Conservation (phyloP, 2,797 vertebrate species). For the Esox masquinongy region DNA sequence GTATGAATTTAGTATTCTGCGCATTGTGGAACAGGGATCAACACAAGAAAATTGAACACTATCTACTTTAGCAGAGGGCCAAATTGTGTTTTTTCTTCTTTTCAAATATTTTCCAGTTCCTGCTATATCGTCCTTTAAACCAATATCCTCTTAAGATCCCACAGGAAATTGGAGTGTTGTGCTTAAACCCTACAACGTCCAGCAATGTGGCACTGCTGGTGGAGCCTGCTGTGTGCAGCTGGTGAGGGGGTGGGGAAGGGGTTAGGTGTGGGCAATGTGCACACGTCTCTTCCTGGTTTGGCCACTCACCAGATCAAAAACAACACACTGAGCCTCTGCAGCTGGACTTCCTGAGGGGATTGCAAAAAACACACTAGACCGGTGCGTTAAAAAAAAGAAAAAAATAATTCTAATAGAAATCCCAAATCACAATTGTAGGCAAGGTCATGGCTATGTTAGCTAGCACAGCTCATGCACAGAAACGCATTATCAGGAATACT, state of each 20-base stretch:
- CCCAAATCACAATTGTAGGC: too few relatives aligned
- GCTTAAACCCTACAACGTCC: neutral
- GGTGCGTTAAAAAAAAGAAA: too few relatives aligned
- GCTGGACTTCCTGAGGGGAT: neutral
- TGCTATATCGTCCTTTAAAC: neutral
- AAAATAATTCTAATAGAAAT: too few relatives aligned
- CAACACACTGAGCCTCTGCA: neutral
- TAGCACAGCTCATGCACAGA: too few relatives aligned
- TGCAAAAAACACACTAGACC: too few relatives aligned
- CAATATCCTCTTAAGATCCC: neutral
- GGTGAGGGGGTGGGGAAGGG: neutral
- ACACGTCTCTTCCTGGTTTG: slow-evolving; percentile 4
- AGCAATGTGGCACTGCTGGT: neutral
- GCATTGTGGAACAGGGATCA: neutral
- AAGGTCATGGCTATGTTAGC: too few relatives aligned
- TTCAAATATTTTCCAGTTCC: neutral
- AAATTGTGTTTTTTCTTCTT: too few relatives aligned
- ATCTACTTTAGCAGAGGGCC: neutral
- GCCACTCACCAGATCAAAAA: neutral
- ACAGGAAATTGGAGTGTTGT: neutral
- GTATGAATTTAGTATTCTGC: neutral
- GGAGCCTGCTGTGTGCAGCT: neutral
- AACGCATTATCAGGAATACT: too few relatives aligned
- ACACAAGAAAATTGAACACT: neutral
- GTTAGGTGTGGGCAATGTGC: neutral